These are phyloP conservation scores for Spinibarbus caldwelli DNA, from an alignment of 2,797 vertebrate species.

Conservation along the genomic window DNA sequence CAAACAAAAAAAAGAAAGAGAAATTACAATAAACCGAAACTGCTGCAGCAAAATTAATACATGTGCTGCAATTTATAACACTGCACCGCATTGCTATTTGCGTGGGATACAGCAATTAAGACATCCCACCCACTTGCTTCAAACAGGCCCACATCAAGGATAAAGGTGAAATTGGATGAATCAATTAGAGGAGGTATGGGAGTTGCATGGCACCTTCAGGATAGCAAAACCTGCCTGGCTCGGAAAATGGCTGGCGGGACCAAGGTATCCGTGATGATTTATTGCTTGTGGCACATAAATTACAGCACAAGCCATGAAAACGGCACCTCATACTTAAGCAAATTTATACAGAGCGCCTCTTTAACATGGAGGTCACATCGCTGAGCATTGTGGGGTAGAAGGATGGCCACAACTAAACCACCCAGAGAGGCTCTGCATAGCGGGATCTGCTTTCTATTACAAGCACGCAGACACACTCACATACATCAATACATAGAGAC, in stretches of 20 bases:
- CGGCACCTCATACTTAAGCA: slow-evolving; percentile 72
- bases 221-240: slow-evolving; percentile 66
- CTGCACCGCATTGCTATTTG: slow-evolving; percentile 20
- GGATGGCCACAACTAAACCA: slow-evolving; percentile 41
- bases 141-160: slow-evolving; percentile 5
- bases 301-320: slow-evolving; percentile 66
- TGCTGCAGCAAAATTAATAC: slow-evolving; percentile 4
- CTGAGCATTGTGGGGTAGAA: slow-evolving; percentile 36
- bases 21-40: background rate
- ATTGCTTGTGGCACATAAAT: slow-evolving; percentile 60
- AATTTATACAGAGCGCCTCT: slow-evolving; percentile 72
- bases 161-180: slow-evolving; percentile 39
- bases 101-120: slow-evolving; percentile 32
- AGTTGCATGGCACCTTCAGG: slow-evolving; percentile 44
- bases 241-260: slow-evolving; percentile 65
- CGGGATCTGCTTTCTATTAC: slow-evolving; percentile 29
- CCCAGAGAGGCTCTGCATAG: slow-evolving; percentile 30
- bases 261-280: slow-evolving; percentile 64
- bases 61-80: background rate
- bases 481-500: slow-evolving; percentile 45
- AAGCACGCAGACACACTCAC: slow-evolving; percentile 37
- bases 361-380: slow-evolving; percentile 74
- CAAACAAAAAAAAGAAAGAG: background rate
- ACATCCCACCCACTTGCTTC: slow-evolving; percentile 16
- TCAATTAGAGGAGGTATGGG: slow-evolving; percentile 34